Base-by-base conservation (phyloP, 2,113 vertebrate genomes). In the Suncus etruscus region DNA sequence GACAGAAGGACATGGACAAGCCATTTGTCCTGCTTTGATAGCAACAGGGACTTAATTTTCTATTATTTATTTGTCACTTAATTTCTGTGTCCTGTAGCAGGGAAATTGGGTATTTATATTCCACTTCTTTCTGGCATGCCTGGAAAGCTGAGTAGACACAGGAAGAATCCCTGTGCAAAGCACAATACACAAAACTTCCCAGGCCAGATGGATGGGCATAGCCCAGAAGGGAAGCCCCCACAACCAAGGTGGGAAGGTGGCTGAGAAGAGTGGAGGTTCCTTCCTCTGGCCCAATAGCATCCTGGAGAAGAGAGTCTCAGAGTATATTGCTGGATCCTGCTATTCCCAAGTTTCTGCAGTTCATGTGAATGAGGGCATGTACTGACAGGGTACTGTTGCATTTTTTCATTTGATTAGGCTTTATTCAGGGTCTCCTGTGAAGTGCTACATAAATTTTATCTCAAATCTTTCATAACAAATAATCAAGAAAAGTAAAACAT, bases 401-500 rank as follows among this genome's bases (percentile, higher is more conserved):
- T 11, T 89, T 85, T 39, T 84, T 82, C 61, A 63, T 93, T 86
- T 90, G 92, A 79, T 95, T 82, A 85, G 87, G 54, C 18, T 93
- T 91, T 86, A 91, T 86, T 93, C 68, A 90, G 61, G 50, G 73
- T 88, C 77, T 90, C 65, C 77, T 24, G 22, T 88, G 73, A 95
- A 94, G 77, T 84, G 76, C 86, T 78, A 11, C 32, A 83, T 86
- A 75, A 92, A 39, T 39, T 39, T 39, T 81, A 0, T 83, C 90
- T 83, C 83, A 69, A 75, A 83, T 89, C 87, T 94, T 58, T 77
- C 74, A 20, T 88, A 51, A 87, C 70, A 91, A 95, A 68, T 95
- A 83, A 90, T 93, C 94, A 92, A 92, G 77, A 83, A 94, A 51
- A 90, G 14, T 39, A 54, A 89, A 88, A 68, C 63, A 77, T 77